These are phyloP conservation scores for Cheilosia vulpina DNA, from an alignment of 2,888 invertebrate genomes.

Conservation along the genomic window DNA sequence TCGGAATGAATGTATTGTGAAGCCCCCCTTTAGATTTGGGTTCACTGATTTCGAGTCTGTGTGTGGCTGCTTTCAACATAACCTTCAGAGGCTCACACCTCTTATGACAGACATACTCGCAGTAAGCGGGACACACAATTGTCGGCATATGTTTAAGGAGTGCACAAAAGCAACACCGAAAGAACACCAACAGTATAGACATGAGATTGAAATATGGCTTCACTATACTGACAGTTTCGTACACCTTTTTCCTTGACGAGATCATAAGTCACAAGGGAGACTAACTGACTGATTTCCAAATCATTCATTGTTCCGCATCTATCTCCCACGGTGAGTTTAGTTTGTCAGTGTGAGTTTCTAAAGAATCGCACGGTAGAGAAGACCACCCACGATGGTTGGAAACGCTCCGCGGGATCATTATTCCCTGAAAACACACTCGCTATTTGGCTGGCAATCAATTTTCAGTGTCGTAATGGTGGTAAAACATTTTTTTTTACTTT, in stretches of 20 bases:
- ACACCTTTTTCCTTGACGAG: conserved; percentile 26
- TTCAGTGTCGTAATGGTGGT: conserved; percentile 54
- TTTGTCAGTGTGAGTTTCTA: conserved; percentile 58
- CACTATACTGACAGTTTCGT: conserved; percentile 21
- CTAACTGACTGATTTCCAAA: conserved; percentile 69
- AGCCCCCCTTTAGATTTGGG: conserved; percentile 20
- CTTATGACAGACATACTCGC: conserved; percentile 45
- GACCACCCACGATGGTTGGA: conserved; percentile 65
- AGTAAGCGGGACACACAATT: conserved; percentile 13
- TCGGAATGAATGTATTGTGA: conserved; percentile 15
- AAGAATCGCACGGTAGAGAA: conserved; percentile 57
- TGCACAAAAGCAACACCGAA: conserved; percentile 13
- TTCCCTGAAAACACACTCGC: conserved; percentile 1
- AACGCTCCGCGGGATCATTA: conserved; percentile 46
- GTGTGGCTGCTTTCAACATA: conserved; percentile 68
- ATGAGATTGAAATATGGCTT: conserved; percentile 39
- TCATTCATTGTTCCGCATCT: conserved; percentile 56
- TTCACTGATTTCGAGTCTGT: conserved; percentile 31
- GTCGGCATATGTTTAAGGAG: conserved; percentile 34
- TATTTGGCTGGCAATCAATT: conserved; percentile 22
- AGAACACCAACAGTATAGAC: conserved; percentile 41
- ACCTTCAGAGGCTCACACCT: conserved; percentile 68
- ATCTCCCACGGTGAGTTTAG: conserved; percentile 45
- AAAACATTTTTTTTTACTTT: conserved; percentile 43
- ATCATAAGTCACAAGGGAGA: conserved; percentile 64